phyloP scores from a whole-genome alignment of 2,113 vertebrate species.

The Clarias magur region DNA sequence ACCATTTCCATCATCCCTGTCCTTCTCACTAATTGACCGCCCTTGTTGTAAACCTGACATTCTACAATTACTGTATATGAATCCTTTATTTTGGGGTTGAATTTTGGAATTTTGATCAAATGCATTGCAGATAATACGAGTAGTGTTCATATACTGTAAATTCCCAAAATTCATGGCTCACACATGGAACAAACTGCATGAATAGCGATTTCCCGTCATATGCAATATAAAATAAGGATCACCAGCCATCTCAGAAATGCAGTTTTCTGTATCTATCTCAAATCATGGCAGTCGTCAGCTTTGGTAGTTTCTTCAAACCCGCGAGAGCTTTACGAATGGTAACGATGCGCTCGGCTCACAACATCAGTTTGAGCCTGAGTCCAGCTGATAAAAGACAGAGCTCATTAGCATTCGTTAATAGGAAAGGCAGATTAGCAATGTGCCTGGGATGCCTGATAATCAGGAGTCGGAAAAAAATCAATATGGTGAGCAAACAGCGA shows the following conservation, averaged over 20 bases:
- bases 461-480: conserved; percentile 32
- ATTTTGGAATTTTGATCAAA: neutral
- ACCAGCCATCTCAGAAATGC: neutral
- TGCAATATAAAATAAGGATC: neutral
- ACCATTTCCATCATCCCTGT: neutral
- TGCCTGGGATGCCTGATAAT: conserved; percentile 66
- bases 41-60: neutral
- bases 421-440: conserved; percentile 64
- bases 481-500: conserved; percentile 58
- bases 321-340: neutral
- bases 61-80: neutral
- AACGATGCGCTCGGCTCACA: conserved; percentile 28
- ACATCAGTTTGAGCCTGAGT: conserved; percentile 36
- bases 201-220: neutral
- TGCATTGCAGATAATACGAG: neutral
- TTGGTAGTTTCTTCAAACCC: conserved; percentile 11
- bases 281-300: neutral
- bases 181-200: neutral
- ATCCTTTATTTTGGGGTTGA: neutral
- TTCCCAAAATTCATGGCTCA: neutral
- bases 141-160: neutral
- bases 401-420: conserved; percentile 65
- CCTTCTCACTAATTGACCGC: neutral
- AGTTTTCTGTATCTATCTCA: neutral
- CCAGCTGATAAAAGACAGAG: conserved; percentile 47